Base-by-base conservation (phyloP, 37 sponge, comb jelly and placozoan genomes). In the Geodia barretti region DNA sequence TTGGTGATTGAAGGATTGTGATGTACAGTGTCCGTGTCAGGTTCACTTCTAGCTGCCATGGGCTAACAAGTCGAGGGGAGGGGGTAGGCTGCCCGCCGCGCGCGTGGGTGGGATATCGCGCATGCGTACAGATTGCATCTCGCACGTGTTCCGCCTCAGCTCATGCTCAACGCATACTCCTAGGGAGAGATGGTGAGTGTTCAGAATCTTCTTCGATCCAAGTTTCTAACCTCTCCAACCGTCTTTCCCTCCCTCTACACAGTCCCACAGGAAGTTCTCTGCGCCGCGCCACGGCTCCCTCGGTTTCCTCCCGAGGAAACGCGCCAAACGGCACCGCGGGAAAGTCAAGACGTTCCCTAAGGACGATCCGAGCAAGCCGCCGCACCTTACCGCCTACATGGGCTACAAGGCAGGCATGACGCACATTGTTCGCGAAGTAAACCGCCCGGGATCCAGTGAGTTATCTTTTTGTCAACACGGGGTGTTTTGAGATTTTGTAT, bases 401-500 rank as follows among this genome's bases (percentile, higher is more conserved):
- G 99, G 95, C 24, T 97, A 97, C 90, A 99, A 99, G 74, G 99
- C 99, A 32, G 99, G 99, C 32, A 99, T 99, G 99, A 97, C 99
- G 0, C 99, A 99, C 88, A 89, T 97, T 63, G 84, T 99, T 11
- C 73, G 99, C 3, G 99, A 99, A 23, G 83, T 88, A 65, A 93
- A 94, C 69, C 68, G 97, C 60, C 86, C 90, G 43, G 99, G 97
- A 39, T 89, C 99, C 63, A 95, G 98, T 98, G 79, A 98, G 93
- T 81, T n/a, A n/a, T n/a, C n/a, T n/a, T n/a, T n/a, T n/a, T n/a
- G n/a, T n/a, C n/a, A n/a, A n/a, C n/a, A n/a, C n/a, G n/a, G n/a
- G n/a, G n/a, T n/a, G n/a, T n/a, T n/a, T n/a, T n/a, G n/a, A n/a
- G n/a, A n/a, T n/a, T n/a, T 59, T 59, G 21, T 29, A 42, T 66